These are phyloP conservation scores for Diarsia mendica DNA, from an alignment of 2,888 invertebrate genomes.

Conservation along the genomic window DNA sequence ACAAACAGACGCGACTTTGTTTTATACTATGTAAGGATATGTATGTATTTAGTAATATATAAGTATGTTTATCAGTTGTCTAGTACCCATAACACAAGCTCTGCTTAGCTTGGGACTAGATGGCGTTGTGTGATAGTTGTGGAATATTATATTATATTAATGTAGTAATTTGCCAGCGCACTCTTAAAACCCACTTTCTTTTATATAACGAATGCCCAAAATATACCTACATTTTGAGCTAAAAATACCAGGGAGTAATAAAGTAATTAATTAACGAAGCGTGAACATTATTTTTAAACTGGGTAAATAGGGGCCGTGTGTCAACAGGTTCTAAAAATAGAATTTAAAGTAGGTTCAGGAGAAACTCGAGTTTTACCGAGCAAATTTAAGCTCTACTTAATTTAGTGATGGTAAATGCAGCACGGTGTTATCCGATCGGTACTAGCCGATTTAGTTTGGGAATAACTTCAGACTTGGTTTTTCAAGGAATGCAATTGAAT, in stretches of 20 bases:
- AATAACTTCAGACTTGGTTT: not conserved
- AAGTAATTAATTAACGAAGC: constrained; percentile 11
- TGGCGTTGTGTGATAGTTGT: too few species aligned
- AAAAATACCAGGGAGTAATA: constrained; percentile 7
- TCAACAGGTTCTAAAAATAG: not conserved
- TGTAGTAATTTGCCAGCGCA: not conserved
- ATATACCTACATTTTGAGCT: not conserved
- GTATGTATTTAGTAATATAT: too few species aligned
- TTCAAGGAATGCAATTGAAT: not conserved
- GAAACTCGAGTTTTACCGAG: not conserved
- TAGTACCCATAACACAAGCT: too few species aligned
- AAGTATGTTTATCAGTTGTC: too few species aligned
- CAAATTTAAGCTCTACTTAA: not conserved
- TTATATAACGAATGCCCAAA: constrained; percentile 4
- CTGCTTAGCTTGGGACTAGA: too few species aligned
- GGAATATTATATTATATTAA: too few species aligned
- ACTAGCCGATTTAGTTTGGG: not conserved
- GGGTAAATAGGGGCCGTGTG: not conserved
- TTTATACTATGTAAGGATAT: too few species aligned
- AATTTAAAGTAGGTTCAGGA: not conserved
- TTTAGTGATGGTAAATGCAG: not conserved
- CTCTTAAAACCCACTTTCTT: not conserved
- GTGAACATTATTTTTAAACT: not conserved
- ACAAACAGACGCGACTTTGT: too few species aligned
- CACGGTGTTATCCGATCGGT: not conserved